A percentile compares a stretch with the other conserved stretches of the same genome.
Evolutionary conservation across 2,888 invertebrate genomes (phyloP).

Genomic region (Eugnorisma glareosa): DNA sequence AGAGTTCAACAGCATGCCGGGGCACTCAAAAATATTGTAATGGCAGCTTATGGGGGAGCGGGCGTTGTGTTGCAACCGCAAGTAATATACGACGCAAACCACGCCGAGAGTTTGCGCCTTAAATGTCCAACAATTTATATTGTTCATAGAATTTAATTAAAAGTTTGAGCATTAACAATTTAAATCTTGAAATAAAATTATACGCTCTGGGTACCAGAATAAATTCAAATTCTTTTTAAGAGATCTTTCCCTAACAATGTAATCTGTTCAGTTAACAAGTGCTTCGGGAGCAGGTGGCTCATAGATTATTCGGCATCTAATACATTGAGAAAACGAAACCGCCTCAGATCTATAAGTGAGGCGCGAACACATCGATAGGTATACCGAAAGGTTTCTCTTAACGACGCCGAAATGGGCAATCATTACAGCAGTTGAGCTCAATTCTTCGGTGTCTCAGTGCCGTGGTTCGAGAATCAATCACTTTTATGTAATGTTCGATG

Average conservation of each 20-base stretch:
- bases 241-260: conserved; percentile 8
- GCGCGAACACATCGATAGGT: conserved; percentile 29
- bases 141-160: conserved; percentile 50
- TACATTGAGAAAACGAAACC: conserved; percentile 25
- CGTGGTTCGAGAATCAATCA: conserved; percentile 73
- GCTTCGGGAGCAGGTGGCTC: conserved; percentile 24
- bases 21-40: conserved; percentile 15
- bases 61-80: conserved; percentile 35
- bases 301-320: conserved; percentile 38
- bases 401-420: conserved; percentile 70
- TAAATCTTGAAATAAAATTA: conserved; percentile 43
- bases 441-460: conserved; percentile 71
- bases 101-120: conserved; percentile 8
- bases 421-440: conserved; percentile 71
- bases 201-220: conserved; percentile 2
- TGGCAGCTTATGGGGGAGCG: background rate
- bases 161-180: conserved; percentile 49
- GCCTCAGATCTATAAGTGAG: conserved; percentile 26
- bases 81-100: conserved; percentile 30
- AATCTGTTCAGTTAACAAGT: conserved; percentile 37
- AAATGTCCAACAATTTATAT: conserved; percentile 42
- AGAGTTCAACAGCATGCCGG: background rate
- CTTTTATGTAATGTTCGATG: conserved; percentile 63
- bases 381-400: conserved; percentile 58
- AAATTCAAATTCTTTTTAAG: conserved; percentile 46